Base-by-base conservation (phyloP, 2,797 vertebrate species). In the Crocidura indochinensis region DNA sequence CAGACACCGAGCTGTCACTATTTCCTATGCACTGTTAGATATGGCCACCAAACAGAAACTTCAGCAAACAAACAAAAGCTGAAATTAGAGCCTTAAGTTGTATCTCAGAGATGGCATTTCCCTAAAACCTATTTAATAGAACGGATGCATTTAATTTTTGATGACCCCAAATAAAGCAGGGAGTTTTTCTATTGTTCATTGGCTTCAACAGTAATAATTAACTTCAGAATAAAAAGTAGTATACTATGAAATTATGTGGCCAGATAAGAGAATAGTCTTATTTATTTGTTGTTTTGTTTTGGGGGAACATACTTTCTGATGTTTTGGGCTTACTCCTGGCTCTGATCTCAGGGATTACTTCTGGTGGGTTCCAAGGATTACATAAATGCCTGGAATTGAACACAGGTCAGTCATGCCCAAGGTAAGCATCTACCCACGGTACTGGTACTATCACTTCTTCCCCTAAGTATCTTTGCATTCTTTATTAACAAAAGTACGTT, bases 141-240 rank as follows among this genome's bases (percentile, higher is more conserved):
- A 3, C 44, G 4, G 1, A 71, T 51, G 8, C 38, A 80, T 27
- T 51, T n/a, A 64, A 19, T 79, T 82, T 86, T 68, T 71, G 51
- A 90, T 60, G 29, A 76, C 19, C 8, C 64, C 69, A 86, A 31
- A 81, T 79, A 86, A 56, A 27, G 81, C 84, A 74, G 46, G 10
- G 31, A 81, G 47, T 11, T 77, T 76, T 86, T 26, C 67, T 31
- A 19, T 78, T 83, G 38, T 2, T 74, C 62, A 10, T 75, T 88
- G 92, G 44, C 4, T 83, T 86, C 64, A 79, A 82, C 27, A 86
- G 26, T 67, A 79, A 27, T 27, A 76, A 64, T 88, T 38, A 84
- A 67, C 22, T 92, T 84, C 20, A 69, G 26, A 26, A 75, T 60
- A 62, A 68, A 53, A 87, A 49, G 64, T 79, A 91, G 87, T 27